Base-by-base conservation (phyloP, 2,113 vertebrate genomes). In the Sylvia atricapilla region DNA sequence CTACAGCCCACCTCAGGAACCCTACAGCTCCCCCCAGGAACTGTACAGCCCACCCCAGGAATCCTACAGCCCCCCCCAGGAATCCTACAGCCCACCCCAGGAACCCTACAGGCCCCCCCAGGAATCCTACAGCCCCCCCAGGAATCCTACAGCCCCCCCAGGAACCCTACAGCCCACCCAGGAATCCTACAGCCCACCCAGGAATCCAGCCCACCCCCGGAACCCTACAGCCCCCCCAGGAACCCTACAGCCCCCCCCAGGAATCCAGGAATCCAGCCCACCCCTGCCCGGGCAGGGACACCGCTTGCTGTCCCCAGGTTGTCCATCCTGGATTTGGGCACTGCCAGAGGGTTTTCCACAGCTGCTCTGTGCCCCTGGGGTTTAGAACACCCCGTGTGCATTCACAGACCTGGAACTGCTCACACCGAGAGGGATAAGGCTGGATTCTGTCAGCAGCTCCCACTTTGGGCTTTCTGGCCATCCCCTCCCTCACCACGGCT, bases 331-430 rank as follows among this genome's bases (percentile, higher is more conserved):
- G n/a, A 28, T 20, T 13, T 0, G 75, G 43, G 31, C 30, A 6
- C 58, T 60, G 3, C 25, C 66, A n/a, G 53, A 44, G 64, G 7
- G 18, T 12, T 35, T 46, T 24, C 31, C 55, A 23, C 14, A 4
- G 64, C 31, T 37, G 27, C 86, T 27, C 17, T 37, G 66, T 2
- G 3, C 2, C 6, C 56, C 23, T 18, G 2, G 28, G 20, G 28
- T 5, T 44, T 0, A 0, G 10, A 21, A 9, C 13, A 1, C 4
- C 4, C 62, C 4, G 7, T 0, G 28, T 9, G 3, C 2, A 0
- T 2, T 25, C 62, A 5, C 67, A 58, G 35, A 33, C 4, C 35
- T 20, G 39, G 19, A 28, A 15, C 22, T 63, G 0, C 60, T 20
- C 50, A 1, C 1, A 1, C 17, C 50, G 27, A 3, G 15, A 13